These are phyloP conservation scores for Drosophila navojoa DNA, from an alignment of 1,140 invertebrate genomes.

Conservation along the genomic window DNA sequence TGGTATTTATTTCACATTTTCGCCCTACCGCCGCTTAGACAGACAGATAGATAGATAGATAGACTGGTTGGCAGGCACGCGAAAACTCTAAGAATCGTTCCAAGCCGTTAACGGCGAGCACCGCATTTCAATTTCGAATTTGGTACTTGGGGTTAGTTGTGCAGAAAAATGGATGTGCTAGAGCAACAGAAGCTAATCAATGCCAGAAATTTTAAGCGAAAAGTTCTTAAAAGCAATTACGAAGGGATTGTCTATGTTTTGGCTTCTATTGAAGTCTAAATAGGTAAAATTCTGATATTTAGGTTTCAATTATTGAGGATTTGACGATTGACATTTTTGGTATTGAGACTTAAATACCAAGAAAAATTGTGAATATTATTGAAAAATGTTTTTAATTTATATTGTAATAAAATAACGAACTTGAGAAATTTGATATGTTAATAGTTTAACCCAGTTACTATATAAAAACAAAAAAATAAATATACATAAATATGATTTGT, in stretches of 20 bases:
- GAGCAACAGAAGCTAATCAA: constrained; percentile 9
- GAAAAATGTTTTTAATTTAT: no score
- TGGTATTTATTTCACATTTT: constrained; percentile 37
- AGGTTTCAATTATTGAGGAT: neutral
- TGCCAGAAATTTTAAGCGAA: neutral
- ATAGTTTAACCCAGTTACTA: no score
- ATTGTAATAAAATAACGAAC: no score
- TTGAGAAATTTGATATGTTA: no score
- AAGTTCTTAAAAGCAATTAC: no score
- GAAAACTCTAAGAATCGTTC: constrained; percentile 3
- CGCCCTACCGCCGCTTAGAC: neutral
- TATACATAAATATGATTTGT: no score
- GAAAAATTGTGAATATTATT: neutral
- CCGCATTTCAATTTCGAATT: constrained; percentile 16
- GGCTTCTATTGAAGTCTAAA: no score
- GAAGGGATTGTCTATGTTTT: no score
- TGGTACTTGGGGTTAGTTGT: constrained; percentile 20
- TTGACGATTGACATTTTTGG: no score
- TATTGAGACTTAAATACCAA: neutral
- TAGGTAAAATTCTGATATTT: neutral
- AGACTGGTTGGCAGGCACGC: neutral
- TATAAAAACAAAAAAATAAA: no score
- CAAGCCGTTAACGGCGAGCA: neutral
- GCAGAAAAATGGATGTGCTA: neutral
- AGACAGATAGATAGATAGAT: neutral